Percentiles rank a stretch among this genome's conserved stretches.
phyloP scores from a whole-genome alignment of 1,140 invertebrate species.

The Acromyrmex echinatior region DNA sequence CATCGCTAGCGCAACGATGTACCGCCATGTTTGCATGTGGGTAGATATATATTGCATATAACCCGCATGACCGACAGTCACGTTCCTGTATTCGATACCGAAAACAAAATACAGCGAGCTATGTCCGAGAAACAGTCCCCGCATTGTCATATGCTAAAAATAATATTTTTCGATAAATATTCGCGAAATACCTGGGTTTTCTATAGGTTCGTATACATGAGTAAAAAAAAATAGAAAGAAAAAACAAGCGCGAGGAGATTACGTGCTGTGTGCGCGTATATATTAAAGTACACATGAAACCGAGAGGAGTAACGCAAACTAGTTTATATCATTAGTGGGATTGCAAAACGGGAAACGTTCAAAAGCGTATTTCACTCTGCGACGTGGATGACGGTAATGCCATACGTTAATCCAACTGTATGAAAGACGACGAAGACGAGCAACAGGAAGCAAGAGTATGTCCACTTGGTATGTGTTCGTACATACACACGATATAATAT shows the following conservation, averaged over 20 bases:
- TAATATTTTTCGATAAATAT: constrained; percentile 56
- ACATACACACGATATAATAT: constrained; percentile 8
- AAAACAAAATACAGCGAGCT: constrained; percentile 52
- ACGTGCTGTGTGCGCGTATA: background rate
- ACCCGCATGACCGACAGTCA: constrained; percentile 54
- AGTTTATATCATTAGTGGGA: constrained; percentile 29
- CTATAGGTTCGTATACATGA: constrained; percentile 71
- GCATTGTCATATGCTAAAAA: constrained; percentile 61
- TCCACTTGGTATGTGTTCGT: constrained; percentile 44
- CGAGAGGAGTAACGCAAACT: background rate
- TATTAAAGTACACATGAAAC: constrained; percentile 11
- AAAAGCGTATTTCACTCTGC: background rate
- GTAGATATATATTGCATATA: constrained; percentile 44
- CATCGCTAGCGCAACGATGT: constrained; percentile 47
- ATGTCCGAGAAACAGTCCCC: constrained; percentile 42
- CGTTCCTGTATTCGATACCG: constrained; percentile 42
- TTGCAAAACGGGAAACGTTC: constrained; percentile 13
- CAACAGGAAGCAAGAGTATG: constrained; percentile 65
- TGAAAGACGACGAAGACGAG: constrained; percentile 76
- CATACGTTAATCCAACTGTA: constrained; percentile 74
- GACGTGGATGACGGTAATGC: constrained; percentile 31
- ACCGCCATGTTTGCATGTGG: constrained; percentile 51
- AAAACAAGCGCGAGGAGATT: constrained; percentile 29
- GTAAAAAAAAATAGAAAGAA: background rate
- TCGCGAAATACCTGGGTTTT: constrained; percentile 78